Conservation (phyloP, 2,888 invertebrate genomes). For the Iphiclides podalirius region DNA sequence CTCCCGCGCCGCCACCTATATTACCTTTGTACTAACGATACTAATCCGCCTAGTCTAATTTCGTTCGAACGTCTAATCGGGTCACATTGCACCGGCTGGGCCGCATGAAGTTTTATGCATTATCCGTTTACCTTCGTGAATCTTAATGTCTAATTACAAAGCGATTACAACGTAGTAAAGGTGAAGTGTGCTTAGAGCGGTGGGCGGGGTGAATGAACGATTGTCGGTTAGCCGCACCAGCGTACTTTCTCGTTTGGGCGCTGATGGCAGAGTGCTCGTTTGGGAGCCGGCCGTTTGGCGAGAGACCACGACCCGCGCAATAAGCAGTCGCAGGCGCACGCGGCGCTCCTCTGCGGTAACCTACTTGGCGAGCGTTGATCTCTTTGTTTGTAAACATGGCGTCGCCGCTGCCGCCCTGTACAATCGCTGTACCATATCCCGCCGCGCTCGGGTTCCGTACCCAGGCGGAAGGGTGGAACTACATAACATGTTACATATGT, state of each 20-base stretch:
- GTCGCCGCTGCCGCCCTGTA: slow-evolving; percentile 43
- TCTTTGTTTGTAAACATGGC: slow-evolving; percentile 80
- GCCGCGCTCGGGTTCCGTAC: slow-evolving; percentile 14
- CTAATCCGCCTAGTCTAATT: neutral
- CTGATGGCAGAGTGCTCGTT: slow-evolving; percentile 22
- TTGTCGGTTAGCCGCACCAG: slow-evolving; percentile 18
- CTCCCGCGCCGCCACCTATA: slow-evolving; percentile 45
- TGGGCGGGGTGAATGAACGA: slow-evolving; percentile 16
- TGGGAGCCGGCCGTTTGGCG: slow-evolving; percentile 23
- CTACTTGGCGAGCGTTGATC: slow-evolving; percentile 78
- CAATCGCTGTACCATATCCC: slow-evolving; percentile 18
- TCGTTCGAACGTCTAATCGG: no score
- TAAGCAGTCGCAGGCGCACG: slow-evolving; percentile 40
- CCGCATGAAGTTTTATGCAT: no score
- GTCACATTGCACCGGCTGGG: no score
- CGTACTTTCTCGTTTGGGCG: slow-evolving; percentile 22
- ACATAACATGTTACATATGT: no score
- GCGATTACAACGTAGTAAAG: no score
- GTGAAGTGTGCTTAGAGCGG: no score
- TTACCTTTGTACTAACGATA: slow-evolving; percentile 2
- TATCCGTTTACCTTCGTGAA: no score
- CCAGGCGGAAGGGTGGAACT: no score
- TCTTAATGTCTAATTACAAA: no score
- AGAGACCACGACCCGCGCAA: slow-evolving; percentile 62
- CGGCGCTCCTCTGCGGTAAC: slow-evolving; percentile 61